A percentile compares a stretch with the other conserved stretches of the same genome.
Conservation (phyloP, 2,797 vertebrate species). For the Rhadinocentrus ornatus region DNA sequence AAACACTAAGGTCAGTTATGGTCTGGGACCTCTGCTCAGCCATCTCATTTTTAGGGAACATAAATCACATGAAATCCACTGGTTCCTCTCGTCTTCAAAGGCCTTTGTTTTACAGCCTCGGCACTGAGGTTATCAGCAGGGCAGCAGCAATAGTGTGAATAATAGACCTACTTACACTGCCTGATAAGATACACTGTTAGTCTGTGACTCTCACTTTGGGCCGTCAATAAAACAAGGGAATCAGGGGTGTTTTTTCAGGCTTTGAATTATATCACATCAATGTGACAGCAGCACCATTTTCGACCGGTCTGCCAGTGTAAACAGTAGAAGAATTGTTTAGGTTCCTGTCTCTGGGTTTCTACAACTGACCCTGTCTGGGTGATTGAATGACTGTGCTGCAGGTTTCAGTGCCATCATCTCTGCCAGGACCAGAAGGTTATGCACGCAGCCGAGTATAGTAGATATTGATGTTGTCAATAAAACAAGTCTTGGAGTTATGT, state of each 20-base stretch:
- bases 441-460: conserved; percentile 56
- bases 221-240: conserved; percentile 64
- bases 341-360: conserved; percentile 75
- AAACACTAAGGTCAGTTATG: conserved; percentile 74
- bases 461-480: conserved; percentile 80
- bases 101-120: conserved; percentile 76
- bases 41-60: conserved; percentile 76
- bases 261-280: conserved; percentile 61
- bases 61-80: conserved; percentile 75
- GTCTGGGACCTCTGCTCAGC: conserved; percentile 68
- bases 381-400: conserved; percentile 62
- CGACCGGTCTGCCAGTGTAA: conserved; percentile 62
- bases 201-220: conserved; percentile 45
- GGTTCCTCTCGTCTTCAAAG: conserved; percentile 80
- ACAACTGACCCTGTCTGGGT: conserved; percentile 69
- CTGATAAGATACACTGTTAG: conserved; percentile 72
- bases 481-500: conserved; percentile 77
- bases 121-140: conserved; percentile 79
- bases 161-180: conserved; percentile 70
- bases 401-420: conserved; percentile 61
- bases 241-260: conserved; percentile 63
- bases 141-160: conserved; percentile 76
- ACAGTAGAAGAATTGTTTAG: conserved; percentile 64
- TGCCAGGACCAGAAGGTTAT: conserved; percentile 74
- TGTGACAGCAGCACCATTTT: conserved; percentile 47